These are phyloP conservation scores for Parelbella ahira DNA, from an alignment of 2,888 invertebrate species.

Conservation along the genomic window DNA sequence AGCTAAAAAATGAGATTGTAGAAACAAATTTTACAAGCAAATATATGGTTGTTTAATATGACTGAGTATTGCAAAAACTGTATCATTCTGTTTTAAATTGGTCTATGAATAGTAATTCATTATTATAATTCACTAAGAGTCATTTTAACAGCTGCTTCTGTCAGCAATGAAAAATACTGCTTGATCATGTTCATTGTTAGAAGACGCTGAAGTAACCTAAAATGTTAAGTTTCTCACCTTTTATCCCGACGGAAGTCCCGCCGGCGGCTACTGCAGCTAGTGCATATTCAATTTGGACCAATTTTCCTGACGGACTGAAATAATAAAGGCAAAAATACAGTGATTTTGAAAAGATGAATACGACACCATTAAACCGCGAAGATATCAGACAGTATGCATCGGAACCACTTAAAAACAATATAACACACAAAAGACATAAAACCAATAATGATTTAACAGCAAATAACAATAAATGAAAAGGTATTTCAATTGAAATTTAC, in stretches of 20 bases:
- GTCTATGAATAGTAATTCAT: too few relatives aligned
- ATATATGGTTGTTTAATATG: too few relatives aligned
- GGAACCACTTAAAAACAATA: not conserved
- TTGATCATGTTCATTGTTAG: conserved; percentile 8
- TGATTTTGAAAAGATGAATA: not conserved
- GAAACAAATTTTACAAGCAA: too few relatives aligned
- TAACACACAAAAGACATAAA: too few relatives aligned
- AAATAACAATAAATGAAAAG: not conserved
- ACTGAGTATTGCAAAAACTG: too few relatives aligned
- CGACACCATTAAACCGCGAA: not conserved
- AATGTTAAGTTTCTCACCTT: conserved; percentile 81
- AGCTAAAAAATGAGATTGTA: too few relatives aligned
- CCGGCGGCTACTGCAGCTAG: conserved; percentile 99
- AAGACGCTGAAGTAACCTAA: conserved; percentile 43
- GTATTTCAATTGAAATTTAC: conserved; percentile 53
- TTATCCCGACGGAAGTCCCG: conserved; percentile 98
- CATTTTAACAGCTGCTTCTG: too few relatives aligned
- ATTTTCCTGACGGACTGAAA: conserved; percentile 97
- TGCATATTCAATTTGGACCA: conserved; percentile 99
- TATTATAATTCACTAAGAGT: too few relatives aligned
- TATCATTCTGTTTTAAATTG: too few relatives aligned
- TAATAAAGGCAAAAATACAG: conserved; percentile 34
- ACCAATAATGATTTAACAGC: too few relatives aligned
- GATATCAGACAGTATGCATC: not conserved
- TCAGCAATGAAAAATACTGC: too few relatives aligned